Evolutionary conservation across 2,888 invertebrate species (phyloP).

Genomic region (Leucozona laternaria): DNA sequence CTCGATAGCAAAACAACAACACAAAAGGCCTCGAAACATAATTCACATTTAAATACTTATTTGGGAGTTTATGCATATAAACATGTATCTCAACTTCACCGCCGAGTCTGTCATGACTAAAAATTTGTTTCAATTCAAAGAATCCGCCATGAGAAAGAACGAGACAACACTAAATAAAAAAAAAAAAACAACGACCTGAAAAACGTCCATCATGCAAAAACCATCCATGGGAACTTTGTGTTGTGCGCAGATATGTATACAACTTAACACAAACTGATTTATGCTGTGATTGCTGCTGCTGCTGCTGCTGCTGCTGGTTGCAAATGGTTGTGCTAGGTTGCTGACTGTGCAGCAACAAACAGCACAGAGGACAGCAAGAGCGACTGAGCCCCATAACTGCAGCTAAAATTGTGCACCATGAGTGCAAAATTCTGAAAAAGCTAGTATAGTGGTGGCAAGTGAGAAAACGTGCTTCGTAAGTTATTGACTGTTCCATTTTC

Average conservation of each 20-base stretch:
- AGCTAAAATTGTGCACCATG: constrained; percentile 43
- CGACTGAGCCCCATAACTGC: constrained; percentile 2
- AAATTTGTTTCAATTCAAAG: constrained; percentile 62
- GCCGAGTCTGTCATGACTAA: constrained; percentile 48
- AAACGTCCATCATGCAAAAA: constrained; percentile 74
- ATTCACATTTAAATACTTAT: constrained; percentile 72
- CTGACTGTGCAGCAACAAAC: constrained; percentile 15
- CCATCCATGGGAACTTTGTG: constrained; percentile 70
- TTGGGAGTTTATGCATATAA: constrained; percentile 72
- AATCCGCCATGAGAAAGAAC: background rate
- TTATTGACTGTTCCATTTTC: constrained; percentile 68
- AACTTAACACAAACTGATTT: constrained; percentile 62
- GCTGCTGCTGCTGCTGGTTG: constrained; percentile 36
- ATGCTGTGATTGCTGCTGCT: constrained; percentile 63
- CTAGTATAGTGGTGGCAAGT: constrained; percentile 43
- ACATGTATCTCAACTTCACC: constrained; percentile 67
- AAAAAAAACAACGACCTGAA: constrained; percentile 41
- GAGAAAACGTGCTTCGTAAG: constrained; percentile 74
- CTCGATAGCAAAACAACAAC: constrained; percentile 1
- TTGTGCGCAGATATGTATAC: constrained; percentile 52
- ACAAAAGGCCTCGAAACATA: constrained; percentile 61
- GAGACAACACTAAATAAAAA: constrained; percentile 6
- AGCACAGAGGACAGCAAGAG: background rate
- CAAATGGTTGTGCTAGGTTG: constrained; percentile 27
- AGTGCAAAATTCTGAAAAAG: constrained; percentile 59